Base-by-base conservation (phyloP, 2,113 vertebrate genomes). In the Sapayoa aenigma region DNA sequence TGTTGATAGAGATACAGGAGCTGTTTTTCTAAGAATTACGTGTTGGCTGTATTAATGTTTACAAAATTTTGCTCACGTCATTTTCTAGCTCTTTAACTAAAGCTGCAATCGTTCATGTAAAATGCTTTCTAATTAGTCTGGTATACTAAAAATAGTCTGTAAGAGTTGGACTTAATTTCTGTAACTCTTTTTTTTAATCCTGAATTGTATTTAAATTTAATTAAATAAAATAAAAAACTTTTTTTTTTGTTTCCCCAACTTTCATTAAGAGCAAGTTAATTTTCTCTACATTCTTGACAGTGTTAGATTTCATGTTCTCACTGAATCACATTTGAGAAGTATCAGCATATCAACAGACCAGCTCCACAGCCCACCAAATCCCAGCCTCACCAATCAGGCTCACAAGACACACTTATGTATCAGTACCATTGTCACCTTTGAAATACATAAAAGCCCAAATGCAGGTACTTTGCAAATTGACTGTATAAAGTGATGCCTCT, bases 1-100 rank as follows among this genome's bases (percentile, higher is more conserved):
- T 41, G n/a, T 49, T 77, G 60, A 39, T 76, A 73, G 78, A 91
- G 84, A 89, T 67, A 93, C 13, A 8, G 37, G 21, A 42, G 31
- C 59, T 79, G 50, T 66, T 90, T 96, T 93, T 95, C 82, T 76
- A 50, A 80, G 95, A 96, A 96, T 46, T 93, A 85, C 92, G 90
- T 94, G 96, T 93, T 95, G 85, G 67, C 90, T 95, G 25, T 58
- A 49, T 86, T 80, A 79, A 77, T 69, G 88, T 94, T 96, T 83
- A 92, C 67, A 89, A 93, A 78, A 75, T 87, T 77, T 74, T 87
- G 89, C 65, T 75, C 24, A 42, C 0, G 0, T 63, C 47, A 52
- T 78, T 77, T 90, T 93, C 69, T 56, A 50, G 15, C 22, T 65
- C 39, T 83, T 68, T 59, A 12, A 69, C 37, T 73, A 46, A 46